These are phyloP conservation scores for Macrotus californicus DNA, from an alignment of 2,113 vertebrate species.

Conservation along the genomic window DNA sequence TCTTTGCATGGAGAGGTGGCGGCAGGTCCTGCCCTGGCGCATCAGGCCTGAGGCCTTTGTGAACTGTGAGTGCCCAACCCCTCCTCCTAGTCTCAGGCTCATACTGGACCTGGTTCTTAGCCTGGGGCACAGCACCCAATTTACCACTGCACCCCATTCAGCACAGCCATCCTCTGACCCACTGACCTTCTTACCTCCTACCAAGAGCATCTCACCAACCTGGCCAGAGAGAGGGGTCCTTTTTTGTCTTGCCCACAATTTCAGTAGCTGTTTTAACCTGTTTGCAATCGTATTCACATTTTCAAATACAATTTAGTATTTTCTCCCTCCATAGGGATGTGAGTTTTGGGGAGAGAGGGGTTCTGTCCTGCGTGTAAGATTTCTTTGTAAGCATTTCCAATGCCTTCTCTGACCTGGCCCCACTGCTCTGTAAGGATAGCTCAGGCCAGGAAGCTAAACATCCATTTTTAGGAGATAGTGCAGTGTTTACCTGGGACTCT, in stretches of 20 bases:
- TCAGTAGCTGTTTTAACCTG: conserved; percentile 28
- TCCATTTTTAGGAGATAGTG: not conserved
- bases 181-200: not conserved
- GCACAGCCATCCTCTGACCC: not conserved
- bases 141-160: not conserved
- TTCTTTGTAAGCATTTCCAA: not conserved
- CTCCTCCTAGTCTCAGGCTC: not conserved
- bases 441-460: not conserved
- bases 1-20: not conserved
- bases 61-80: not conserved
- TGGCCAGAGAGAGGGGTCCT: not conserved
- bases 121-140: not conserved
- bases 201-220: not conserved
- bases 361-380: not conserved
- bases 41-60: not conserved
- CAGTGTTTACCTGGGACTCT: not conserved
- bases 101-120: not conserved
- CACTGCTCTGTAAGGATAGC: not conserved
- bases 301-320: no score
- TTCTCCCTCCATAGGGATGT: not conserved
- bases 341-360: not conserved
- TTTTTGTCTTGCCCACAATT: not conserved
- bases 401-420: not conserved
- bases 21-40: not conserved
- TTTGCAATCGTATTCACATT: conserved; percentile 35